These are phyloP conservation scores for Chrysaora quinquecirrha DNA, from an alignment of 30 jellyfish, hydroid and myxozoan species.

Conservation along the genomic window DNA sequence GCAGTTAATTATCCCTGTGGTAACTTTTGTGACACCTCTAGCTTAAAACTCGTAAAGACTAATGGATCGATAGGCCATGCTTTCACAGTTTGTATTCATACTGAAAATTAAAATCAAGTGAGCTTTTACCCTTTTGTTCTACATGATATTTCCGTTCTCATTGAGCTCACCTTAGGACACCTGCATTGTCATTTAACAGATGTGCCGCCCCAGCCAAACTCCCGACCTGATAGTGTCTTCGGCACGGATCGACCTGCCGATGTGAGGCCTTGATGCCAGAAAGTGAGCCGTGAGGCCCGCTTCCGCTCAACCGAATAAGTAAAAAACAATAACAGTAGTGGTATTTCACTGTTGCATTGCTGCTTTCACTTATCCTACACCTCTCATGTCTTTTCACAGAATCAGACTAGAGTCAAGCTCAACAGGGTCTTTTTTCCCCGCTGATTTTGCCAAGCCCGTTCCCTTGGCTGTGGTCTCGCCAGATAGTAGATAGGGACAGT, in stretches of 20 bases:
- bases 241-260: constrained; percentile 27
- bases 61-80: neutral
- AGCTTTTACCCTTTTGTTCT: too few species aligned
- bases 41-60: neutral
- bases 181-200: neutral
- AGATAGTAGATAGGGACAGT: constrained; percentile 95
- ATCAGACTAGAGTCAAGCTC: constrained; percentile 88
- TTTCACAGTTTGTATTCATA: too few species aligned
- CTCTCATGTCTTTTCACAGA: constrained; percentile 80
- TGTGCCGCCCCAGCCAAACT: constrained; percentile 4
- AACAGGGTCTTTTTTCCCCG: too few species aligned
- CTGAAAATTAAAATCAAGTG: too few species aligned
- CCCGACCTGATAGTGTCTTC: constrained; percentile 2
- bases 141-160: too few species aligned
- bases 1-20: neutral
- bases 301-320: constrained; percentile 74
- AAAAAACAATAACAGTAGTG: constrained; percentile 69
- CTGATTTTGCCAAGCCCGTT: too few species aligned
- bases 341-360: too few species aligned
- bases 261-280: too few species aligned
- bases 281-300: too few species aligned
- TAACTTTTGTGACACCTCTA: neutral
- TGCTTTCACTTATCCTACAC: constrained; percentile 82
- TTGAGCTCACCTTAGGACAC: constrained; percentile 1
- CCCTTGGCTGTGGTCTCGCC: constrained; percentile 92